A percentile compares a stretch with the other conserved stretches of the same genome.
These are phyloP conservation scores for Augochlora pura DNA, from an alignment of 1,140 invertebrate genomes.

Conservation along the genomic window DNA sequence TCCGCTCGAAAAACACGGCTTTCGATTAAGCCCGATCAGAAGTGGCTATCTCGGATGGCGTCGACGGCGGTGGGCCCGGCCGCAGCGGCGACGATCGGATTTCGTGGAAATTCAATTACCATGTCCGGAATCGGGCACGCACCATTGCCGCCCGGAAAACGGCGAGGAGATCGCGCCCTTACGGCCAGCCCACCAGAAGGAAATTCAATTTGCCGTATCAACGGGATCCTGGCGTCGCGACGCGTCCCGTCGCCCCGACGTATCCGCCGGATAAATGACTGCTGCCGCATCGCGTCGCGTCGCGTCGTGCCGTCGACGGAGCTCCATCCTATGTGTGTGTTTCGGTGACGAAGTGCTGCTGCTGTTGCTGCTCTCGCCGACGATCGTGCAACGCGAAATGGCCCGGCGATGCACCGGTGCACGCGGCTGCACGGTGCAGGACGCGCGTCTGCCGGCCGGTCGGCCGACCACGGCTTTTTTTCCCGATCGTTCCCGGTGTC, in stretches of 20 bases:
- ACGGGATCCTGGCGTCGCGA: not conserved
- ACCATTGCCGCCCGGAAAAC: not conserved
- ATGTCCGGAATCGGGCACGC: conserved; percentile 18
- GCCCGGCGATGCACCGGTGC: no score
- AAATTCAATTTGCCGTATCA: conserved; percentile 38
- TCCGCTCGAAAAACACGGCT: not conserved
- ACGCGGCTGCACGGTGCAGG: no score
- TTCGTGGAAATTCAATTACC: conserved; percentile 33
- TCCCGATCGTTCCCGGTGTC: not conserved
- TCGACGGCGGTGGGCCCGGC: not conserved
- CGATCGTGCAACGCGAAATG: not conserved
- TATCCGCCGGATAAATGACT: not conserved
- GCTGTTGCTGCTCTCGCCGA: conserved; percentile 30
- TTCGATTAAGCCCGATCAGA: conserved; percentile 10
- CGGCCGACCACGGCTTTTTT: not conserved
- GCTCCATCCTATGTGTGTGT: conserved; percentile 2
- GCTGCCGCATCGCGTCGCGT: not conserved
- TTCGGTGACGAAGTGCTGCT: not conserved
- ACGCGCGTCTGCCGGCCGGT: no score
- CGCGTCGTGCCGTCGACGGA: not conserved
- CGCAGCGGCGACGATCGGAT: conserved; percentile 8
- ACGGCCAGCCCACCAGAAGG: conserved; percentile 11
- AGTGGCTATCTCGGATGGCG: not conserved
- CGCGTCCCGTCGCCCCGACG: not conserved
- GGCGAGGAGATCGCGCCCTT: not conserved